These are phyloP conservation scores for Cosmorhoe ocellata DNA, from an alignment of 2,888 invertebrate genomes.

Conservation along the genomic window DNA sequence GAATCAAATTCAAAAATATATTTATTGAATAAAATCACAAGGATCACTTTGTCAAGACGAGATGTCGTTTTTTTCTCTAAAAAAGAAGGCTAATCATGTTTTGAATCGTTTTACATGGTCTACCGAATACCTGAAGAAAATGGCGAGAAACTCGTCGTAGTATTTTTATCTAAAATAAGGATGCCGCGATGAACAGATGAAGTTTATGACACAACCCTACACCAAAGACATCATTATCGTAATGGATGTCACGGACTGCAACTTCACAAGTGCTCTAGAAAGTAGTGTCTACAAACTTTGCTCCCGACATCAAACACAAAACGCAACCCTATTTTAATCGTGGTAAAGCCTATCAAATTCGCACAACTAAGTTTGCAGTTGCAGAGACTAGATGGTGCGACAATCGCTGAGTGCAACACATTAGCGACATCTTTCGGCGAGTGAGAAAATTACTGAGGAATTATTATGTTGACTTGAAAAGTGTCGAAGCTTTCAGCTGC, in stretches of 20 bases:
- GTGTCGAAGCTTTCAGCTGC: constrained; percentile 51
- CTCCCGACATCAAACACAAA: constrained; percentile 28
- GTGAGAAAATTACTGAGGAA: constrained; percentile 76
- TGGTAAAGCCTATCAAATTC: constrained; percentile 29
- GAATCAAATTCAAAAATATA: too few relatives aligned
- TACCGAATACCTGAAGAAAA: too few relatives aligned
- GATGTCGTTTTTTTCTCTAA: too few relatives aligned
- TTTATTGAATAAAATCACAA: too few relatives aligned
- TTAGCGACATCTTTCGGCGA: constrained; percentile 76
- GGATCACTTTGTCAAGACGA: too few relatives aligned
- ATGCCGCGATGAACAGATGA: too few relatives aligned
- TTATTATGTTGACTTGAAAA: constrained; percentile 64
- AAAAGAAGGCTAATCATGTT: too few relatives aligned
- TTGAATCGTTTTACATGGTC: too few relatives aligned
- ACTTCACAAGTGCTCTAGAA: constrained; percentile 72
- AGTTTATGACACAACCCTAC: constrained; percentile 52
- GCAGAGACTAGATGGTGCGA: constrained; percentile 66
- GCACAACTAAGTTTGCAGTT: constrained; percentile 45
- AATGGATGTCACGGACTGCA: constrained; percentile 80
- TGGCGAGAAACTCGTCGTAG: too few relatives aligned
- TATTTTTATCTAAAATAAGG: too few relatives aligned
- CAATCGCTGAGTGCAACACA: constrained; percentile 71
- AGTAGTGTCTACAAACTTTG: constrained; percentile 50
- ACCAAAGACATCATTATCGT: constrained; percentile 72
- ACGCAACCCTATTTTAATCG: constrained; percentile 26